phyloP scores from a whole-genome alignment of 2,888 invertebrate species.

The Xylocampa areola region DNA sequence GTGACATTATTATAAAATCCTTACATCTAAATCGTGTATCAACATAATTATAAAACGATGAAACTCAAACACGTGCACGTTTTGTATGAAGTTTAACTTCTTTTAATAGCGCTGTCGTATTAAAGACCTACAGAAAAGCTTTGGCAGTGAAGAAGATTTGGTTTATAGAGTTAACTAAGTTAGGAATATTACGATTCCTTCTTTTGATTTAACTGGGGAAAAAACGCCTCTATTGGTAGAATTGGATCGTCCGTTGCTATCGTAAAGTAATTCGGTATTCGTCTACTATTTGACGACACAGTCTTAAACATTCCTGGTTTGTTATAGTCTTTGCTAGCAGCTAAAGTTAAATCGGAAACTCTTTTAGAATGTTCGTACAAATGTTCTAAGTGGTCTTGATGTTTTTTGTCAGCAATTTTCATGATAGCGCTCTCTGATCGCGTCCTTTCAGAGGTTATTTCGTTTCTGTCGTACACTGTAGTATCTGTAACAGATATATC shows the following conservation, averaged over 20 bases:
- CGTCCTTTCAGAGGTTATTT: constrained; percentile 83
- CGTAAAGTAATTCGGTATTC: constrained; percentile 92
- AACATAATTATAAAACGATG: constrained; percentile 10
- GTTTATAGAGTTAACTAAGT: constrained; percentile 71
- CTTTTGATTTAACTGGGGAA: constrained; percentile 92
- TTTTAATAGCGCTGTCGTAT: constrained; percentile 24
- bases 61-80: constrained; percentile 20
- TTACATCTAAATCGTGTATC: constrained; percentile 23
- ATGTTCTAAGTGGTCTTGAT: constrained; percentile 81
- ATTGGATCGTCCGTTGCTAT: constrained; percentile 95
- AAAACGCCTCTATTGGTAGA: constrained; percentile 94
- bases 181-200: constrained; percentile 85
- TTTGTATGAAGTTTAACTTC: constrained; percentile 38
- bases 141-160: constrained; percentile 86
- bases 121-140: constrained; percentile 67
- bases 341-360: constrained; percentile 93
- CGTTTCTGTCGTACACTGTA: constrained; percentile 72
- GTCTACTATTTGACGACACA: constrained; percentile 90
- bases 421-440: constrained; percentile 88
- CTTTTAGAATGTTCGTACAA: constrained; percentile 90
- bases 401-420: constrained; percentile 89
- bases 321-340: constrained; percentile 92
- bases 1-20: constrained; percentile 6
- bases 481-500: constrained; percentile 80
- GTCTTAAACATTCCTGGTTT: constrained; percentile 93